Evolutionary conservation across 1,140 invertebrate genomes (phyloP).

Genomic region (Acromyrmex charruanus): DNA sequence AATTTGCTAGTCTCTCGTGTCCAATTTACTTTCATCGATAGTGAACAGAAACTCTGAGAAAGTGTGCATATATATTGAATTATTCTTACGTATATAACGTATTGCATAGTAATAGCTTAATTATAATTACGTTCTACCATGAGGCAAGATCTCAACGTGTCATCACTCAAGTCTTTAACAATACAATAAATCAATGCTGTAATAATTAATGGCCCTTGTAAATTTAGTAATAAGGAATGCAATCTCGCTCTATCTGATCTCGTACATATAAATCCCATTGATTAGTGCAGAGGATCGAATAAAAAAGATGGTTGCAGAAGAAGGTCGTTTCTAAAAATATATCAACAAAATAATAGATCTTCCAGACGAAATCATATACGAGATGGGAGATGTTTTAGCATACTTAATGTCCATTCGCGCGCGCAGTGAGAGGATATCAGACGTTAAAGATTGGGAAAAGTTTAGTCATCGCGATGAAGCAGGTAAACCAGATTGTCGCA

Average conservation of each 20-base stretch:
- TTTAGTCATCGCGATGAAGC: constrained; percentile 43
- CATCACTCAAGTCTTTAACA: neutral
- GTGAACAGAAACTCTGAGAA: constrained; percentile 37
- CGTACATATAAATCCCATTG: neutral
- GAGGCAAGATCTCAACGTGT: neutral
- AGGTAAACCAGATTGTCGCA: neutral
- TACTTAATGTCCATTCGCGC: constrained; percentile 34
- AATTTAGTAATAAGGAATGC: constrained; percentile 9
- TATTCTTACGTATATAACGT: constrained; percentile 13
- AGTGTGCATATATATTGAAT: constrained; percentile 12
- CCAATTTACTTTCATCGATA: constrained; percentile 60
- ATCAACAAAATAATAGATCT: constrained; percentile 33
- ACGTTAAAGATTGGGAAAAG: constrained; percentile 49
- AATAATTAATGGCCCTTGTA: constrained; percentile 18
- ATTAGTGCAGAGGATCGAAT: neutral
- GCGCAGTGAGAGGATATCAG: constrained; percentile 20
- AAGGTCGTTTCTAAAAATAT: constrained; percentile 31
- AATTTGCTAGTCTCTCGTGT: constrained; percentile 11
- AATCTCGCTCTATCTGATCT: neutral
- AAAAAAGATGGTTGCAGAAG: constrained; percentile 2
- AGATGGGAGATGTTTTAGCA: constrained; percentile 18
- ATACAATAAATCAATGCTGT: constrained; percentile 3
- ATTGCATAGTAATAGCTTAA: constrained; percentile 14
- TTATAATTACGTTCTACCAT: constrained; percentile 2
- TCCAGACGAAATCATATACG: neutral